These are phyloP conservation scores for Acrocephalus kingi DNA, from an alignment of 2,113 vertebrate genomes.

Conservation along the genomic window DNA sequence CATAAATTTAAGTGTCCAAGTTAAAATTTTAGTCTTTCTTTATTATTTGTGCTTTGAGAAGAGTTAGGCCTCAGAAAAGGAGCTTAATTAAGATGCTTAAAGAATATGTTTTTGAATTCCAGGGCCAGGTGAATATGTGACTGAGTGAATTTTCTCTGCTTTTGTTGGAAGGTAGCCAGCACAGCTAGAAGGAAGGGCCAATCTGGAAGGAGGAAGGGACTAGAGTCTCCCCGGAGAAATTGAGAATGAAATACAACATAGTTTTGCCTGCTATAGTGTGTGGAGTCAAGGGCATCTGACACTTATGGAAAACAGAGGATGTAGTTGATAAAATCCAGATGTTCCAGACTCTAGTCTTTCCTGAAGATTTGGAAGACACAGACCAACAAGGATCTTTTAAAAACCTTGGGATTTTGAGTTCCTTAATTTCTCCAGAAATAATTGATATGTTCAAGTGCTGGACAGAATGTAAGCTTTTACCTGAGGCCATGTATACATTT, in stretches of 20 bases:
- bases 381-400: not conserved
- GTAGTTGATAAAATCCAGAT: constrained; percentile 3
- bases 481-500: not conserved
- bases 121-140: not conserved
- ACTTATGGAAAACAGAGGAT: not conserved
- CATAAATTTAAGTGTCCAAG: not conserved
- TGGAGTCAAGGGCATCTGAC: not conserved
- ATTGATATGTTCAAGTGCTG: not conserved
- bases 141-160: not conserved
- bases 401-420: not conserved
- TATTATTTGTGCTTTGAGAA: not conserved
- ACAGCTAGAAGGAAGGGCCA: not conserved
- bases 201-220: not conserved
- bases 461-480: not conserved
- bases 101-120: not conserved
- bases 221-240: not conserved
- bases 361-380: not conserved
- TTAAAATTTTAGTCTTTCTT: not conserved
- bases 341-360: not conserved
- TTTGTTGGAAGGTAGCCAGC: not conserved
- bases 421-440: not conserved
- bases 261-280: not conserved
- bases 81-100: not conserved
- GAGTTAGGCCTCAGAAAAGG: not conserved
- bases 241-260: not conserved